Percentiles rank a stretch among this genome's conserved stretches.
phyloP scores from a whole-genome alignment of 2,888 invertebrate species.

The Lymantria monacha region DNA sequence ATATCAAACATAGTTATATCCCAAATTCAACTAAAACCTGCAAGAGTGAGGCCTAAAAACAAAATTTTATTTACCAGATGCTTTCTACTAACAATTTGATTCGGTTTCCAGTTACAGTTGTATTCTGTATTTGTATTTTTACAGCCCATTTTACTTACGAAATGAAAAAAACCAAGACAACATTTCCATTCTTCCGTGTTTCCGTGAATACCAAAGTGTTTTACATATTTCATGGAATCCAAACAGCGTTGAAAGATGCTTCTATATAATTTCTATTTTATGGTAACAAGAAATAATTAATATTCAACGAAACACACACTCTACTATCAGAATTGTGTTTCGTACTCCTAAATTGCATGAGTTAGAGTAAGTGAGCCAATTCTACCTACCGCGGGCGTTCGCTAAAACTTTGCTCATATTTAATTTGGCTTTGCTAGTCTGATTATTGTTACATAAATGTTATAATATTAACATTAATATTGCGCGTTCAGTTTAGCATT shows the following conservation, averaged over 20 bases:
- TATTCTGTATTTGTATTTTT: too few species aligned
- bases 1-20: too few species aligned
- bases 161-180: background rate
- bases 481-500: slow-evolving; percentile 19
- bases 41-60: too few species aligned
- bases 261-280: slow-evolving; percentile 23
- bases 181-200: background rate
- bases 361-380: slow-evolving; percentile 23
- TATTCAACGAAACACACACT: slow-evolving; percentile 37
- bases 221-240: slow-evolving; percentile 14
- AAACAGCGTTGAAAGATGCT: slow-evolving; percentile 16
- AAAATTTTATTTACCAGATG: too few species aligned
- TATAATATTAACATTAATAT: slow-evolving; percentile 32
- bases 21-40: too few species aligned
- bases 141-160: too few species aligned
- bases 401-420: slow-evolving; percentile 39
- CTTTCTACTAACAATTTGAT: too few species aligned
- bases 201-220: slow-evolving; percentile 4
- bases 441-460: slow-evolving; percentile 36
- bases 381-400: slow-evolving; percentile 20
- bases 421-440: slow-evolving; percentile 36
- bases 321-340: slow-evolving; percentile 28
- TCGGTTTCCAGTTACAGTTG: too few species aligned
- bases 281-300: slow-evolving; percentile 40
- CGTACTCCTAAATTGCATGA: slow-evolving; percentile 32